These are phyloP conservation scores for Calliopum simillimum DNA, from an alignment of 2,888 invertebrate species.

Conservation along the genomic window DNA sequence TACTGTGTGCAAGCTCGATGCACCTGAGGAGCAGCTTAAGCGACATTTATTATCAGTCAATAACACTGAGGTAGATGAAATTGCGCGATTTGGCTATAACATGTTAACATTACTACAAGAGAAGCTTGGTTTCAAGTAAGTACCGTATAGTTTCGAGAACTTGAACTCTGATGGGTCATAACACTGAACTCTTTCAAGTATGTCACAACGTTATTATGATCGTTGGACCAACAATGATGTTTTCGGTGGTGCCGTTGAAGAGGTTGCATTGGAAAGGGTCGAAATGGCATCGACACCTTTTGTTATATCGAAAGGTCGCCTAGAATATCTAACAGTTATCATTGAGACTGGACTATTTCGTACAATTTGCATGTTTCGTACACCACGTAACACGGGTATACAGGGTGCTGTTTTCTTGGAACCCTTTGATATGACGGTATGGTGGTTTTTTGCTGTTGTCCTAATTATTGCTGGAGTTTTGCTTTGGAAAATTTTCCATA, in stretches of 20 bases:
- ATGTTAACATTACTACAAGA: constrained; percentile 53
- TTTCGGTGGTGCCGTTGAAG: constrained; percentile 57
- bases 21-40: constrained; percentile 47
- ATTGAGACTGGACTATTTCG: constrained; percentile 56
- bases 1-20: constrained; percentile 48
- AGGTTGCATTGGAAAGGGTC: constrained; percentile 49
- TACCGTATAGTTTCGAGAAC: too few relatives aligned
- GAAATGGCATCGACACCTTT: constrained; percentile 55
- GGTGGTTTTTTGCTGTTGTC: constrained; percentile 68
- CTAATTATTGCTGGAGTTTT: constrained; percentile 59
- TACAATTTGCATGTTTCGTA: constrained; percentile 71
- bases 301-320: constrained; percentile 47
- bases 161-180: neutral
- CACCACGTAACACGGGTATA: constrained; percentile 71
- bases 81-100: constrained; percentile 57
- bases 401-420: constrained; percentile 71
- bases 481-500: constrained; percentile 61
- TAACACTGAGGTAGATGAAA: constrained; percentile 52
- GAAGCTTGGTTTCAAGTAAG: constrained; percentile 56
- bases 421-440: constrained; percentile 71
- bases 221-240: constrained; percentile 56
- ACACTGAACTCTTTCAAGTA: constrained; percentile 44
- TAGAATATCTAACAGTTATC: constrained; percentile 47
- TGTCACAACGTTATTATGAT: constrained; percentile 49
- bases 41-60: constrained; percentile 50